phyloP scores from a whole-genome alignment of 2,888 invertebrate genomes.

The Hofmannophila pseudospretella region DNA sequence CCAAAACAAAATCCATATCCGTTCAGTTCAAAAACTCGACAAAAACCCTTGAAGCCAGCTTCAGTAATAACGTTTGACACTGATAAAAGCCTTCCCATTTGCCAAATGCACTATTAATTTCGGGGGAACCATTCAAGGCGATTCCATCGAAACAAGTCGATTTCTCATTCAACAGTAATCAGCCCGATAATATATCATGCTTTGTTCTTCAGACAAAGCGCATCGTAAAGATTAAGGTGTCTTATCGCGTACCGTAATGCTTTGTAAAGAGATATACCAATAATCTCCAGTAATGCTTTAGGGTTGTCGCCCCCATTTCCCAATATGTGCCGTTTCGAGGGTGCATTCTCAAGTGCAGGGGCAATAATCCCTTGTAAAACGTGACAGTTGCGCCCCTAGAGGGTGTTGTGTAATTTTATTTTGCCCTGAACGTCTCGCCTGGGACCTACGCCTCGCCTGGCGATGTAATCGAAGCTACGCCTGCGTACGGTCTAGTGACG shows the following conservation, averaged over 20 bases:
- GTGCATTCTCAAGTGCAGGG: constrained; percentile 65
- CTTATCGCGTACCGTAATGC: constrained; percentile 60
- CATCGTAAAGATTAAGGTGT: constrained; percentile 53
- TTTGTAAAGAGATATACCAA: constrained; percentile 62
- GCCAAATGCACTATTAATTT: background rate
- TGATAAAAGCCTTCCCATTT: background rate
- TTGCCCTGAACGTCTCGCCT: constrained; percentile 32
- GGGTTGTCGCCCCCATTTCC: constrained; percentile 53
- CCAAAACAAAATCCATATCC: no score
- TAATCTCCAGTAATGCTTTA: constrained; percentile 60
- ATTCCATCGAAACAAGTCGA: constrained; percentile 7
- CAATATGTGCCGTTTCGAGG: constrained; percentile 48
- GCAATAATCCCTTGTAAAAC: constrained; percentile 65
- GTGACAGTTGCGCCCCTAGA: constrained; percentile 49
- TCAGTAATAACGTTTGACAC: background rate
- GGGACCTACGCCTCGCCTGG: constrained; percentile 38
- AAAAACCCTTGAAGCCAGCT: background rate
- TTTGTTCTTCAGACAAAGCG: constrained; percentile 24
- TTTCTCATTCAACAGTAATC: constrained; percentile 8
- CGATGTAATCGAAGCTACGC: constrained; percentile 36
- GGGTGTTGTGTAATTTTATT: constrained; percentile 60
- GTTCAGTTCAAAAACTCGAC: no score
- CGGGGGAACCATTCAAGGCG: constrained; percentile 3
- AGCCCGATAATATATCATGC: constrained; percentile 11
- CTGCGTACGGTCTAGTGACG: constrained; percentile 19